Conservation (phyloP, 2,797 vertebrate species). For the Mastacembelus armatus region DNA sequence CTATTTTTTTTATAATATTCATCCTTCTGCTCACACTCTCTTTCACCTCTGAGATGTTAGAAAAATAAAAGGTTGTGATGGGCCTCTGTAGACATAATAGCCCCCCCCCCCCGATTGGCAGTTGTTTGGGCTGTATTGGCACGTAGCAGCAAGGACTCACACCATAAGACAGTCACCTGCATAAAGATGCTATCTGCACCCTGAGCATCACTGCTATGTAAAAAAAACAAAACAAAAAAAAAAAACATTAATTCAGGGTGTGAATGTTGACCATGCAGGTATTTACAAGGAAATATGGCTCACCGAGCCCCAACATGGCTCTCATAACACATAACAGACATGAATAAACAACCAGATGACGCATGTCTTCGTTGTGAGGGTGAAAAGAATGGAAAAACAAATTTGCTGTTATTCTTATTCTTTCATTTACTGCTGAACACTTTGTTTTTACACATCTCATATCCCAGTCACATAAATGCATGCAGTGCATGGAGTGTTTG, state of each 20-base stretch:
- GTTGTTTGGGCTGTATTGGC: conserved; percentile 69
- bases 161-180: conserved; percentile 71
- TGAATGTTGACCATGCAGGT: conserved; percentile 68
- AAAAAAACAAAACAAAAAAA: conserved; percentile 48
- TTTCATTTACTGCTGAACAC: conserved; percentile 11
- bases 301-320: conserved; percentile 40
- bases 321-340: conserved; percentile 30
- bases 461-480: not conserved
- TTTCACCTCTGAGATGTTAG: conserved; percentile 63
- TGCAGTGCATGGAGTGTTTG: not conserved
- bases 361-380: conserved; percentile 11
- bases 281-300: conserved; percentile 50
- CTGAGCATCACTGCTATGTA: conserved; percentile 47
- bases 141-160: conserved; percentile 53
- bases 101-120: conserved; percentile 55
- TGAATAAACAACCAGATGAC: conserved; percentile 37
- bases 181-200: conserved; percentile 77
- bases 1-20: conserved; percentile 71
- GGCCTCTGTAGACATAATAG: conserved; percentile 79
- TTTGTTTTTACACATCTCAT: conserved; percentile 2
- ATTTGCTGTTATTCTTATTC: conserved; percentile 29
- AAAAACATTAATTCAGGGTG: conserved; percentile 50
- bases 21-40: conserved; percentile 58
- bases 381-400: conserved; percentile 32
- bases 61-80: conserved; percentile 68